phyloP scores from a whole-genome alignment of 2,797 vertebrate species.

The Xenops minutus region DNA sequence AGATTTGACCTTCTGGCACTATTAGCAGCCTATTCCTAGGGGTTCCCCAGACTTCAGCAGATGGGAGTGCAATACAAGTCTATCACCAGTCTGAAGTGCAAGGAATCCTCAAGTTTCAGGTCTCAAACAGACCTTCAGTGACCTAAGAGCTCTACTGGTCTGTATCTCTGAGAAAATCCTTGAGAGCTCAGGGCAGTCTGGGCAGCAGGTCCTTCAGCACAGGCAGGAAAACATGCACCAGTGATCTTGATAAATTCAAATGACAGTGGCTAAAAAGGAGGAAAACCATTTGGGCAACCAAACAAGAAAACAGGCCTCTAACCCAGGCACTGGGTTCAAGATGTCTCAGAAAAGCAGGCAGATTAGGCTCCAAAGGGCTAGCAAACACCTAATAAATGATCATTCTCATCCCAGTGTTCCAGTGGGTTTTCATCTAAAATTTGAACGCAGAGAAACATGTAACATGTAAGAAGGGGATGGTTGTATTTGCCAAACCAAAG shows the following conservation, averaged over 20 bases:
- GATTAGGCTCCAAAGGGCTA: not conserved
- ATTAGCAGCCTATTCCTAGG: not conserved
- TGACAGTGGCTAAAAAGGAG: not conserved
- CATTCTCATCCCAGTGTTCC: not conserved
- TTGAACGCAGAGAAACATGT: not conserved
- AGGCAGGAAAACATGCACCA: not conserved
- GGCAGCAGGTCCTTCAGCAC: not conserved
- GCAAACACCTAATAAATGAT: not conserved
- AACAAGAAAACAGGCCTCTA: not conserved
- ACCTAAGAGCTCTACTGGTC: not conserved
- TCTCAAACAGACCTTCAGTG: not conserved
- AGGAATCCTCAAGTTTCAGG: conserved; percentile 4
- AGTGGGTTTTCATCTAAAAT: not conserved
- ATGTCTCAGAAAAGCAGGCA: not conserved
- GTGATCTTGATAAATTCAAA: not conserved
- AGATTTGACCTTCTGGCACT: not conserved
- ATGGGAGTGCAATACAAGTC: not conserved
- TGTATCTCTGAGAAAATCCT: conserved; percentile 27
- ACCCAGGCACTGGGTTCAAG: not conserved
- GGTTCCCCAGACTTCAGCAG: conserved; percentile 16
- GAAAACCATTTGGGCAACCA: not conserved
- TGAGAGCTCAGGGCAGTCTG: not conserved
- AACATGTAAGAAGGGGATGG: not conserved
- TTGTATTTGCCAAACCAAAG: not conserved
- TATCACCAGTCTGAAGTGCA: not conserved